Evolutionary conservation across 2,797 vertebrate genomes (phyloP).

Genomic region (Muscicapa comitata): DNA sequence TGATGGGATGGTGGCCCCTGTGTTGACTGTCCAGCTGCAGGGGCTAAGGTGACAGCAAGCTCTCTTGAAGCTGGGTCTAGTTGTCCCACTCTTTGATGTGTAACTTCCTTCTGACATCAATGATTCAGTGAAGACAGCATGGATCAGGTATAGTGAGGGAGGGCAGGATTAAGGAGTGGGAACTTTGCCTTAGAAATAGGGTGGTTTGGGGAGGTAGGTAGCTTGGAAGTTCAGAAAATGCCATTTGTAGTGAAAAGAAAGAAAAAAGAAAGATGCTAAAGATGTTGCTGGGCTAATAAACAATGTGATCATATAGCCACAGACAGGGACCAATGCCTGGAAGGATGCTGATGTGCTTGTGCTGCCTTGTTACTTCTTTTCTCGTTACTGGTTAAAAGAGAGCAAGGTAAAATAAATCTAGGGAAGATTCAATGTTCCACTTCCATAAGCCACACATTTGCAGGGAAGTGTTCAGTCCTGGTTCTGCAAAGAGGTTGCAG

Average conservation of each 20-base stretch:
- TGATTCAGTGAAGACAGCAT: neutral
- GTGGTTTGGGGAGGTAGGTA: neutral
- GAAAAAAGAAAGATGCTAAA: neutral
- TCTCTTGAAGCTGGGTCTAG: neutral
- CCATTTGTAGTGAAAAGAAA: neutral
- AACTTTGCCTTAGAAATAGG: neutral
- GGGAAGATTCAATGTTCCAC: neutral
- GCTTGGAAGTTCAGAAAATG: neutral
- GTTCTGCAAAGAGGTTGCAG: slow-evolving; percentile 51
- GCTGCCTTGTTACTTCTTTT: neutral
- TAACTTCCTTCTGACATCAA: neutral
- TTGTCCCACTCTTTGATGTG: neutral
- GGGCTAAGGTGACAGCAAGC: rapidly evolving
- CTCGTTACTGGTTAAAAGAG: neutral
- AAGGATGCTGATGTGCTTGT: neutral
- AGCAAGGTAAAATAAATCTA: neutral
- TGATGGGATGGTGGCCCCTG: rapidly evolving
- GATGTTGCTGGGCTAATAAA: neutral
- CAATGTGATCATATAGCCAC: neutral
- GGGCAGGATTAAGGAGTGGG: neutral
- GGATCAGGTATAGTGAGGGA: neutral
- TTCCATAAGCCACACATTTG: neutral
- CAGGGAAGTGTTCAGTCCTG: neutral
- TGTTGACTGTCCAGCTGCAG: rapidly evolving
- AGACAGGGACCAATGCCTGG: neutral